A percentile compares a stretch with the other conserved stretches of the same genome.
phyloP scores from a whole-genome alignment of 2,113 vertebrate species.

The Apteryx mantelli region DNA sequence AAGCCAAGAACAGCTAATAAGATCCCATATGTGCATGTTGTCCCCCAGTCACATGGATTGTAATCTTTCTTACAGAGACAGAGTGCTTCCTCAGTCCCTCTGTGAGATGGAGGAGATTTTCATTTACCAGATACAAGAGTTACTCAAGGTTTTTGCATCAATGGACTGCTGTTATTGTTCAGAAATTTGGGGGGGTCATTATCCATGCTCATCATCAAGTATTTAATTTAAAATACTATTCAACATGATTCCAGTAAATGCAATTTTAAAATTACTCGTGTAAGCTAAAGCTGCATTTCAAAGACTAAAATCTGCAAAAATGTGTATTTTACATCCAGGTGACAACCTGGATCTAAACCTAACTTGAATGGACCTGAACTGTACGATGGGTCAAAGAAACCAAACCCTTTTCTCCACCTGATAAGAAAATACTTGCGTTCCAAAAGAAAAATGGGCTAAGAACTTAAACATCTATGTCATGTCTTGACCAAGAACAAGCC shows the following conservation, averaged over 20 bases:
- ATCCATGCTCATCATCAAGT: neutral
- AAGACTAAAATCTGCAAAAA: neutral
- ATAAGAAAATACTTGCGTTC: neutral
- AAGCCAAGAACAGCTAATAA: constrained; percentile 9
- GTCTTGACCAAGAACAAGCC: neutral
- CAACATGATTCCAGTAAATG: neutral
- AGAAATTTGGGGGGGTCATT: neutral
- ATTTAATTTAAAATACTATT: neutral
- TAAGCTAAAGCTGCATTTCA: neutral
- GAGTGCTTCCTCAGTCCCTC: neutral
- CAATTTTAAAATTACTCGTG: neutral
- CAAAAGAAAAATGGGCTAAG: neutral
- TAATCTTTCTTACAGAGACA: neutral
- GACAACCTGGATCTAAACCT: neutral
- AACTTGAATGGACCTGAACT: neutral
- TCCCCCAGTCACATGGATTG: neutral
- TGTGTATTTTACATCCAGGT: neutral
- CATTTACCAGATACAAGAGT: neutral
- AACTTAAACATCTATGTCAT: neutral
- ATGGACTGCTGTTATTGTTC: neutral
- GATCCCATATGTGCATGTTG: neutral
- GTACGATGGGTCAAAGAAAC: neutral
- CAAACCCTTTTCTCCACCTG: neutral
- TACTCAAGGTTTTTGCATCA: neutral
- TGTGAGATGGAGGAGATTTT: neutral